These are phyloP conservation scores for Porphyrio hochstetteri DNA, from an alignment of 2,113 vertebrate species.

Conservation along the genomic window DNA sequence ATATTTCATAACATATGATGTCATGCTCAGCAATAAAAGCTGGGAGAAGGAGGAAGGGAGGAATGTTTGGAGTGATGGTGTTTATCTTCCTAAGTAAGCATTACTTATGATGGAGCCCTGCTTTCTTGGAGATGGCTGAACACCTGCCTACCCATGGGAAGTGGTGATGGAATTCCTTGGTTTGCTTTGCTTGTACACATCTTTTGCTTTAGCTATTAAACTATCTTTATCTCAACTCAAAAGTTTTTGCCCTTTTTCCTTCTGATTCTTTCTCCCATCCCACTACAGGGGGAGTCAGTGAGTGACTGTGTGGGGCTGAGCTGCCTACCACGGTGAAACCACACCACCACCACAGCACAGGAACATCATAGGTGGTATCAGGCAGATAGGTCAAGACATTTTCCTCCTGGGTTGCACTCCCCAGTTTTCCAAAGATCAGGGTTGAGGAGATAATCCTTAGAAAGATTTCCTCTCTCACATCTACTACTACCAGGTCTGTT, in stretches of 20 bases:
- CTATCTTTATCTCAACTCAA: not conserved
- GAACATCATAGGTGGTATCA: not conserved
- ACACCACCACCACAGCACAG: not conserved
- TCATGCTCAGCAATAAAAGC: not conserved
- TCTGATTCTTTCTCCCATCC: not conserved
- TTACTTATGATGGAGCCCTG: accelerated
- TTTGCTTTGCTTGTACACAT: not conserved
- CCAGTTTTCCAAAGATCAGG: not conserved
- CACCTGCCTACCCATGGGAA: not conserved
- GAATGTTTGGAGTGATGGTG: accelerated
- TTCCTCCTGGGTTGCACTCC: not conserved
- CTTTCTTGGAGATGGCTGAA: not conserved
- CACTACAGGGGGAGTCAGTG: accelerated
- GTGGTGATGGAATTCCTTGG: accelerated
- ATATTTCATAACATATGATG: accelerated
- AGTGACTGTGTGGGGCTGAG: not conserved
- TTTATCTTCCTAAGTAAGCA: not conserved
- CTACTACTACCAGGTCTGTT: not conserved
- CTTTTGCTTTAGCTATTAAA: not conserved
- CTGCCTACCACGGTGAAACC: not conserved
- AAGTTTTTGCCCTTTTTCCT: not conserved
- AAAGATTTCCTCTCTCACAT: not conserved
- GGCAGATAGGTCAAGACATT: not conserved
- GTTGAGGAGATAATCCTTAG: not conserved
- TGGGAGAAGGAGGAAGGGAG: not conserved